Base-by-base conservation (phyloP, 2,888 invertebrate genomes). In the Clunio marinus region DNA sequence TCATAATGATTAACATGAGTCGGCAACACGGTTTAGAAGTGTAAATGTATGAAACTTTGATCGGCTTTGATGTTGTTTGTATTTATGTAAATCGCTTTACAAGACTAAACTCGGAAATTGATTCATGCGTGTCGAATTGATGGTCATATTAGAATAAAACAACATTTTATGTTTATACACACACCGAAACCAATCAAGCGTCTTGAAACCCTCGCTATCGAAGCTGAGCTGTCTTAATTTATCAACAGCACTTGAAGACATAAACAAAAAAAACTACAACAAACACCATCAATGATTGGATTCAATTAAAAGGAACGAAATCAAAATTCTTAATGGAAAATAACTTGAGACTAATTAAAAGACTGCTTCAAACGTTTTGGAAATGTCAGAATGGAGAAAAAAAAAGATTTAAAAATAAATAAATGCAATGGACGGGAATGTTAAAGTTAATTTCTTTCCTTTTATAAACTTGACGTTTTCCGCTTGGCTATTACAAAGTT, bases 271-370 rank as follows among this genome's bases (percentile, higher is more conserved):
- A 17, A 22, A 51, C 51, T 41, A 8, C 5, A 41, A 41, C 32
- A 4, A 32, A 7, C 32, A 32, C 20, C 20, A 59, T 17, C 20
- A 35, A 59, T 17, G 13, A 8, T 10, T 35, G 7, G 35, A 35
- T 17, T 59, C 32, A 32, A 35, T 28, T 5, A 15, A 41, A 41
- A 3, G 24, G 41, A 62, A 25, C 17, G 24, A 41, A 27, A 27
- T 8, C 17, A 63, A 60, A 35, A 46, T 22, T 25, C 46, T 63
- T 59, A 63, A 63, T 63, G 63, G 63, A 63, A 63, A 63, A 63
- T 63, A 27, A 63, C 46, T 63, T 63, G 63, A 63, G 46, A 63
- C 13, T 45, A n/a, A 45, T 15, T 45, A 15, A 15, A 7, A 15
- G 7, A 32, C 32, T 7, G 5, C 4, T 4, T 32, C 10, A 7